Percentiles rank a stretch among this genome's conserved stretches.
phyloP scores from a whole-genome alignment of 2,113 vertebrate genomes.

The Hoplias malabaricus region DNA sequence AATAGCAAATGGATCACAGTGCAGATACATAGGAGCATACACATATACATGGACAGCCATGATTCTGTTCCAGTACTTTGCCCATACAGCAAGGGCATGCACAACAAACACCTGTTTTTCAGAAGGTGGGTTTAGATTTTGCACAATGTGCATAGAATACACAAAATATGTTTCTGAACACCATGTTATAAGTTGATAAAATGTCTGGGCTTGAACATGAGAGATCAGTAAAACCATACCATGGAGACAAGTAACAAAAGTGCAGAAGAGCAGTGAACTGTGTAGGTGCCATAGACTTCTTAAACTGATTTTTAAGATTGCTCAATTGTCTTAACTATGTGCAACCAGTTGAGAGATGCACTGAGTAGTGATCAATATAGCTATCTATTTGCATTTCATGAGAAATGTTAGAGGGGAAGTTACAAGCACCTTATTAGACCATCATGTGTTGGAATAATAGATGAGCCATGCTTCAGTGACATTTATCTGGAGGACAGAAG shows the following conservation, averaged over 20 bases:
- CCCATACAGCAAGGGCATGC: background rate
- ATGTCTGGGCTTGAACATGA: constrained; percentile 1
- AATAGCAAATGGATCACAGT: constrained; percentile 75
- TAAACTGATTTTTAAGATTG: background rate
- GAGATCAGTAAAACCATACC: background rate
- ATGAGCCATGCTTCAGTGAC: no score
- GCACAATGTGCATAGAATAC: background rate
- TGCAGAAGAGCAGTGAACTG: background rate
- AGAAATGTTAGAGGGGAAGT: background rate
- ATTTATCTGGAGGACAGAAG: no score
- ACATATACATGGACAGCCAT: constrained; percentile 21
- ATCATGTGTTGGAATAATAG: no score
- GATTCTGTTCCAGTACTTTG: constrained; percentile 34
- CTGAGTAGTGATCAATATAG: background rate
- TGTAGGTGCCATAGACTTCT: background rate
- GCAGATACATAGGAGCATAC: constrained; percentile 64
- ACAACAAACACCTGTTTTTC: background rate
- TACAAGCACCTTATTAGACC: background rate
- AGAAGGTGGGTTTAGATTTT: background rate
- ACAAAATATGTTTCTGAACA: background rate
- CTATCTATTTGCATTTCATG: background rate
- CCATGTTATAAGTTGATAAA: background rate
- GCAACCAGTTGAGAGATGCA: no score
- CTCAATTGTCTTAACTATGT: no score
- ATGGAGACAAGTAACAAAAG: background rate